Percentiles rank a stretch among this genome's conserved stretches.
phyloP scores from a whole-genome alignment of 2,888 invertebrate genomes.

The Minunthozetes semirufus region DNA sequence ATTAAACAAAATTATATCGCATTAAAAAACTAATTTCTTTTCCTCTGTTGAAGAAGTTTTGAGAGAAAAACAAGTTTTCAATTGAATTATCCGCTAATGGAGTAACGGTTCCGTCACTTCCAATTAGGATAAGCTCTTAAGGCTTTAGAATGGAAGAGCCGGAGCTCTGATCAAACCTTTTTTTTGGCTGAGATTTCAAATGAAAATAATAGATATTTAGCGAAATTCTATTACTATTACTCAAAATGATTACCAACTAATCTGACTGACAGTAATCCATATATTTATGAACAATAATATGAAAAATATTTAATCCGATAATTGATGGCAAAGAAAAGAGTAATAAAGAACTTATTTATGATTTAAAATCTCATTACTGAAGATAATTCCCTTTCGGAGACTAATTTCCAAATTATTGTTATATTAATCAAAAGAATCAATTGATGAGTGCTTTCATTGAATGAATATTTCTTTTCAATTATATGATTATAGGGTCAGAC shows the following conservation, averaged over 20 bases:
- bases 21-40: conserved; percentile 1
- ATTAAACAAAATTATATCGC: not conserved
- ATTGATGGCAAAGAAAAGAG: not conserved
- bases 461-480: not conserved
- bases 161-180: not conserved
- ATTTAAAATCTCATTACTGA: conserved; percentile 10
- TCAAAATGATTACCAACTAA: conserved; percentile 8
- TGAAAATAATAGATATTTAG: not conserved
- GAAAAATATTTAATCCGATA: not conserved
- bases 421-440: not conserved
- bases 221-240: not conserved
- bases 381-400: not conserved
- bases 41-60: no score
- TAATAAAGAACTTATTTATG: not conserved
- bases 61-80: no score
- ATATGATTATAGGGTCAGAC: not conserved
- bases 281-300: conserved; percentile 4
- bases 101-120: conserved; percentile 19
- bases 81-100: not conserved
- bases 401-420: not conserved
- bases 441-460: not conserved
- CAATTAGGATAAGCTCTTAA: not conserved
- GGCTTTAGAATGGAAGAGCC: not conserved
- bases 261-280: conserved; percentile 12
- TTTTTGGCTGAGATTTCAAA: not conserved